Conservation (phyloP, 1,140 invertebrate species). For the Penaeus vannamei region DNA sequence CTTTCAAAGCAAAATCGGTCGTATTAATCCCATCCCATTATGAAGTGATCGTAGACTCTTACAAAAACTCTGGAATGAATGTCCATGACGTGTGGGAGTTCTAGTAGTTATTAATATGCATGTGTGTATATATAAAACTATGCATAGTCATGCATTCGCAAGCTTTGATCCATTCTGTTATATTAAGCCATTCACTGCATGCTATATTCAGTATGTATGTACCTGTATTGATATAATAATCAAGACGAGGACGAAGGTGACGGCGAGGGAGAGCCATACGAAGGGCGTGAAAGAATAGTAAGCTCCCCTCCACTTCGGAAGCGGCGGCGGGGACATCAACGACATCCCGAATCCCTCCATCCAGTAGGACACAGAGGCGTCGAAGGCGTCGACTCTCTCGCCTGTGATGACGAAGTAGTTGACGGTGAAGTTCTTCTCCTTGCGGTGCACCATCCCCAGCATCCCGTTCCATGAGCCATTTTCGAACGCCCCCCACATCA, state of each 20-base stretch:
- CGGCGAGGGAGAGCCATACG: neutral
- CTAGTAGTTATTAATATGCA: neutral
- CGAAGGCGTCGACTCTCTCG: constrained; percentile 42
- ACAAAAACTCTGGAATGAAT: too few species aligned
- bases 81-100: too few species aligned
- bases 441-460: constrained; percentile 42
- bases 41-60: too few species aligned
- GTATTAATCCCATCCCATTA: too few species aligned
- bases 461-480: constrained; percentile 57
- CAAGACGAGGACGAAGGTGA: neutral
- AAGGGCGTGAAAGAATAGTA: constrained; percentile 42
- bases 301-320: constrained; percentile 48
- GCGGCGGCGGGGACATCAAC: constrained; percentile 38
- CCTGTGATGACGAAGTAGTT: constrained; percentile 49
- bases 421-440: constrained; percentile 55
- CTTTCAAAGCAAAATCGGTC: too few species aligned
- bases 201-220: neutral
- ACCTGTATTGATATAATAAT: constrained; percentile 23
- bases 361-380: constrained; percentile 48
- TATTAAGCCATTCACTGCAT: neutral
- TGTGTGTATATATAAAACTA: neutral
- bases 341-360: constrained; percentile 52
- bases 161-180: neutral
- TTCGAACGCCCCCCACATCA: constrained; percentile 43
- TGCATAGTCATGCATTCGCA: neutral